phyloP scores from a whole-genome alignment of 53 echinoderm and acorn worm genomes.

The Astropecten irregularis region DNA sequence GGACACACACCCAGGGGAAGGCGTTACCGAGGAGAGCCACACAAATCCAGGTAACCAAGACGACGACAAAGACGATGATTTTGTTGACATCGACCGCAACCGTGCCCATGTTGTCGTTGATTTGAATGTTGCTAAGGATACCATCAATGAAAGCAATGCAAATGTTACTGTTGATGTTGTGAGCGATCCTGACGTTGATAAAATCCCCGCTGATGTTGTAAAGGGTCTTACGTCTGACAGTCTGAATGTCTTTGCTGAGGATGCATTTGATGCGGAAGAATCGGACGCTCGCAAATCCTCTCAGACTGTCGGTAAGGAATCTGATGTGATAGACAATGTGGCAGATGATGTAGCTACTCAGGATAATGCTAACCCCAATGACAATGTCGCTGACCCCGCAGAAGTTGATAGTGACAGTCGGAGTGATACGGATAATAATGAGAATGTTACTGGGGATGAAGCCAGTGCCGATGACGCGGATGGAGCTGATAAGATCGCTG shows the following conservation, averaged over 20 bases:
- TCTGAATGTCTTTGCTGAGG: conserved; percentile 14
- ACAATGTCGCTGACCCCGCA: not conserved
- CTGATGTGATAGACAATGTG: not conserved
- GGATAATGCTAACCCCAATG: not conserved
- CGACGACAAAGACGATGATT: conserved; percentile 41
- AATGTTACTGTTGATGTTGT: not conserved
- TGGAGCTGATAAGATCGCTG: not conserved
- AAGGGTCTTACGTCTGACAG: not conserved
- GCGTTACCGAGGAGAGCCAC: not conserved
- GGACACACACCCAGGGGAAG: not conserved
- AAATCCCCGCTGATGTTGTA: not conserved
- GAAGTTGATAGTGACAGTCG: not conserved
- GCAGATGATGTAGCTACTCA: not conserved
- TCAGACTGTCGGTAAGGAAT: too few relatives aligned
- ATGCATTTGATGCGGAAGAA: not conserved
- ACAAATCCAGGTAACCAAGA: conserved; percentile 20
- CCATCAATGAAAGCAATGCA: not conserved
- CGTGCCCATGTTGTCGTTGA: conserved; percentile 1
- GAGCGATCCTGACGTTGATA: not conserved
- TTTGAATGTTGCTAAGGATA: not conserved
- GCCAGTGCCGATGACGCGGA: not conserved
- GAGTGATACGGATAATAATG: conserved; percentile 7
- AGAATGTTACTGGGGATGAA: not conserved
- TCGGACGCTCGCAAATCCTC: not conserved
- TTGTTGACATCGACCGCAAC: conserved; percentile 10